Evolutionary conservation across 2,797 vertebrate species (phyloP), one percentile per base, ranked within the genome.

Genomic region (Chelon auratus): DNA sequence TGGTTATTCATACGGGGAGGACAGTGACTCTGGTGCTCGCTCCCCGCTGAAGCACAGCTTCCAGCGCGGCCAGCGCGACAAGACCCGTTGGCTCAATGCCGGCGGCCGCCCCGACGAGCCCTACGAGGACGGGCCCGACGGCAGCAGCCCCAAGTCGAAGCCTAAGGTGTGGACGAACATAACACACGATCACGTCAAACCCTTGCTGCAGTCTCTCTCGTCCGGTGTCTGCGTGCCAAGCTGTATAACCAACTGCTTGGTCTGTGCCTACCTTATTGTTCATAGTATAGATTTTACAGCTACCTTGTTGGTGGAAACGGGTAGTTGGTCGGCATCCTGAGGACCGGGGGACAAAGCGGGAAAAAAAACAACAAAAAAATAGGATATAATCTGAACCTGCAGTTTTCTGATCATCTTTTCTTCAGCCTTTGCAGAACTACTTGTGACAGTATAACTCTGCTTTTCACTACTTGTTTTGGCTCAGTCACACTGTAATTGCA

Each of bases 181-280:
- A 97, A 97, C 98, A 99, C 97, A 99, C 93, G 97, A 98, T 99
- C 98, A 98, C 97, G 97, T 99, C 95, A 99, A 98, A 98, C 98
- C 97, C 96, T 99, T 99, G 97, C 97, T 99, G 97, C 98, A 98
- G 97, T 99, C 98, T 97, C 98, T 99, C 96, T 99, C 98, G 97
- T 99, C 97, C 96, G 97, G 98, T 99, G 98, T 99, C 98, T 99
- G 98, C 98, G 98, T 99, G 98, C 97, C 97, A 97, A 99, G 98
- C 98, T 99, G 98, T 99, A 99, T 99, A 96, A 98, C 98, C 98
- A 98, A 98, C 98, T 99, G 98, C 98, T 99, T 99, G 98, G 98
- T 99, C 98, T 99, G 98, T 99, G 97, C 97, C 98, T 97, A 97
- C 95, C 97, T 99, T 99, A 98, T 96, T 98, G 97, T 99, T 99